Percentiles rank a stretch among this genome's conserved stretches.
Conservation (phyloP, 2,113 vertebrate genomes). For the Synchiropus splendidus region DNA sequence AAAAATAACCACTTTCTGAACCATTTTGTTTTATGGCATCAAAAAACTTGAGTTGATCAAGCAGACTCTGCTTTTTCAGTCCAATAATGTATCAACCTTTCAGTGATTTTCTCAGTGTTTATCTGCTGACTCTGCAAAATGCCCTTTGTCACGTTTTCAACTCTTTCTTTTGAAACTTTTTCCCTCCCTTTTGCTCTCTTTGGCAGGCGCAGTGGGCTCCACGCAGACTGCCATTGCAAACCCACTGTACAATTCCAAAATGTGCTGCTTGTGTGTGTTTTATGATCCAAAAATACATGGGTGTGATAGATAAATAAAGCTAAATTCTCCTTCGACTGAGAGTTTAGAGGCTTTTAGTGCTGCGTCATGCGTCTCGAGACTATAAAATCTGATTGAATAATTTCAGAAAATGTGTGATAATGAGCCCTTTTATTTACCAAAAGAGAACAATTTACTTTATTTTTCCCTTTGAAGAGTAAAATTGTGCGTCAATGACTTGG, state of each 20-base stretch:
- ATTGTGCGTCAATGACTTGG: too few species aligned
- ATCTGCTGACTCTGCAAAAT: conserved; percentile 12
- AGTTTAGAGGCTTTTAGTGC: conserved; percentile 5
- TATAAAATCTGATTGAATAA: conserved; percentile 10
- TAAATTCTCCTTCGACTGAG: conserved; percentile 10
- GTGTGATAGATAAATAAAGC: conserved; percentile 8
- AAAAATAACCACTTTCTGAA: too few species aligned
- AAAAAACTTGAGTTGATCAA: too few species aligned
- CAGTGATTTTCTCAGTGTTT: too few species aligned
- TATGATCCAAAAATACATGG: conserved; percentile 23
- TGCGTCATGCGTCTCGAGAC: background rate
- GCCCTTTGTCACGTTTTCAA: background rate
- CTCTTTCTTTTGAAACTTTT: too few species aligned
- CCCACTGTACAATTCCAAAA: conserved; percentile 7
- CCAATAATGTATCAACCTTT: too few species aligned
- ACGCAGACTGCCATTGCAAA: conserved; percentile 7
- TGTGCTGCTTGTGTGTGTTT: conserved; percentile 14
- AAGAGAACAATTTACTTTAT: too few species aligned
- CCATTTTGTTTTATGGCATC: too few species aligned
- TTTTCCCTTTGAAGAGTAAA: too few species aligned
- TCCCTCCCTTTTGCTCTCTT: background rate
- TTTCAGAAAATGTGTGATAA: conserved; percentile 21
- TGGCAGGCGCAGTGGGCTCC: conserved; percentile 8
- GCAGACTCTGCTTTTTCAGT: too few species aligned
- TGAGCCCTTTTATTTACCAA: too few species aligned